Evolutionary conservation across 2,113 vertebrate genomes (phyloP).

Genomic region (Elaphurus davidianus): DNA sequence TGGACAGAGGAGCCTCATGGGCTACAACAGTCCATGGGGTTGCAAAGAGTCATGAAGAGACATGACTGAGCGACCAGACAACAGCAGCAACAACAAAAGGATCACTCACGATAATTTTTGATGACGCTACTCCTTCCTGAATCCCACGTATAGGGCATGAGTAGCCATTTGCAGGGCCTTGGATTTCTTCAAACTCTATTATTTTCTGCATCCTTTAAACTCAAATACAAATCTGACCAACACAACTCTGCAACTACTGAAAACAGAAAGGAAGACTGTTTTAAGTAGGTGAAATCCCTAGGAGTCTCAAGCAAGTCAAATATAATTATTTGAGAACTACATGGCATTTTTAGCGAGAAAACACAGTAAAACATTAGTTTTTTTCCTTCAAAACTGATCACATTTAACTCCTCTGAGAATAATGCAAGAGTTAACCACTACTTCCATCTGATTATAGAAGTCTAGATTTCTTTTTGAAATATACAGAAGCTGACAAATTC

Average conservation of each 20-base stretch:
- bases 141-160: not conserved
- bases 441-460: not conserved
- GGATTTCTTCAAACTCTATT: not conserved
- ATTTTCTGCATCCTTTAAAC: not conserved
- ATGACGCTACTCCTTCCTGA: not conserved
- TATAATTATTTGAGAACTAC: not conserved
- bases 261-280: not conserved
- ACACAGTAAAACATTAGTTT: not conserved
- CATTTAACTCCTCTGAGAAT: constrained; percentile 14
- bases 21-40: not conserved
- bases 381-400: not conserved
- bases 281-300: not conserved
- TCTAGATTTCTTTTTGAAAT: not conserved
- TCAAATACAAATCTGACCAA: not conserved
- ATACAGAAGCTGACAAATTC: not conserved
- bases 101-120: not conserved
- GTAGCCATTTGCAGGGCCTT: not conserved
- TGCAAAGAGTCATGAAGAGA: not conserved
- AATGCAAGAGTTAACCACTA: not conserved
- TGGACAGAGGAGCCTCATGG: not conserved
- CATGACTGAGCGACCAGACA: rapidly evolving
- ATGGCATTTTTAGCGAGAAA: not conserved
- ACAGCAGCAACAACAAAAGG: not conserved
- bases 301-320: not conserved
- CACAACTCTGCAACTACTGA: not conserved